Percentiles rank a stretch among this genome's conserved stretches.
These are phyloP conservation scores for Gambusia affinis DNA, from an alignment of 2,113 vertebrate species.

Conservation along the genomic window DNA sequence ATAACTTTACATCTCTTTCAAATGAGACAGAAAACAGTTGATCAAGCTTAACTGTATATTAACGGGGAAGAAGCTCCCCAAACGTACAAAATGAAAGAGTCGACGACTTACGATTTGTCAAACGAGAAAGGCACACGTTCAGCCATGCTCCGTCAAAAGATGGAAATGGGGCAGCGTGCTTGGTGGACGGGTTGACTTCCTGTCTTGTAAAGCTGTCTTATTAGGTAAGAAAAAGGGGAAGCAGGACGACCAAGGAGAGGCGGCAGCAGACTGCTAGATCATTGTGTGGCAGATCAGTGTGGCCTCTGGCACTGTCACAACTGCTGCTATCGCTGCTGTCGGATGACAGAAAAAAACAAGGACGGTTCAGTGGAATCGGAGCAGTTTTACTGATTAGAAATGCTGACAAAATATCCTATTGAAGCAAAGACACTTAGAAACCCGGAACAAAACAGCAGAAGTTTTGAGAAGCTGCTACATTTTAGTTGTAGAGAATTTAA, in stretches of 20 bases:
- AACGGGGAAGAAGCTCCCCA: conserved; percentile 8
- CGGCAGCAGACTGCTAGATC: conserved; percentile 63
- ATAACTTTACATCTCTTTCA: neutral
- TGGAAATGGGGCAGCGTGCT: conserved; percentile 29
- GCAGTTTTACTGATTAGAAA: conserved; percentile 15
- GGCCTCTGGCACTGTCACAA: conserved; percentile 64
- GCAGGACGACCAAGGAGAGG: conserved; percentile 3
- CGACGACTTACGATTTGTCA: conserved; percentile 19
- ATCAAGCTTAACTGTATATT: neutral
- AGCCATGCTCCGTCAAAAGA: conserved; percentile 17
- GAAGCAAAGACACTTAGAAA: neutral
- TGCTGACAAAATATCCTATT: conserved; percentile 18
- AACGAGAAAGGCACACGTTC: conserved; percentile 14
- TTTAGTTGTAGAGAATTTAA: no score
- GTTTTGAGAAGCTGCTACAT: no score
- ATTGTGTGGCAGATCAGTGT: conserved; percentile 52
- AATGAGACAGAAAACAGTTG: neutral
- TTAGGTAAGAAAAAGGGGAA: conserved; percentile 51
- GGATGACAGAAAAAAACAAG: conserved; percentile 49
- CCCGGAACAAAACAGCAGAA: no score
- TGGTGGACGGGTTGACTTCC: conserved; percentile 44
- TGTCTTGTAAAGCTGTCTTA: conserved; percentile 57
- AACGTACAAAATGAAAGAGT: conserved; percentile 6
- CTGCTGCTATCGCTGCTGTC: conserved; percentile 49
- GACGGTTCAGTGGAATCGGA: conserved; percentile 22